A percentile compares a stretch with the other conserved stretches of the same genome.
Conservation (phyloP, 2,113 vertebrate genomes). For the Mola mola region DNA sequence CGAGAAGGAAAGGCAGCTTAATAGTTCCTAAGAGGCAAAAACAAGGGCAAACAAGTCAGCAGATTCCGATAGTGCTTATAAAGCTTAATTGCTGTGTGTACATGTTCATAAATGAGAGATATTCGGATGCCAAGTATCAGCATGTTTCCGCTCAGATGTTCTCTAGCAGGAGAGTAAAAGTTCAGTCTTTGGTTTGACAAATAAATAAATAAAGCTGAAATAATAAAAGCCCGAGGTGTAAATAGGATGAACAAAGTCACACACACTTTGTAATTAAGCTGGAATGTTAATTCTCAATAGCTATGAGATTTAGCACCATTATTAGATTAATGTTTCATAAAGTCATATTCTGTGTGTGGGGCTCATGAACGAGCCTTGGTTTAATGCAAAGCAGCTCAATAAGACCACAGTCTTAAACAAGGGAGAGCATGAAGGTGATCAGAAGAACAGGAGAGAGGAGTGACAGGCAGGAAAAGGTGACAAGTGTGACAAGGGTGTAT, state of each 20-base stretch:
- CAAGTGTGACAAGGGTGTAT: conserved; percentile 38
- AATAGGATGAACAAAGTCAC: no score
- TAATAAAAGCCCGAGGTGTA: no score
- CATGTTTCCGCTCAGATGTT: background rate
- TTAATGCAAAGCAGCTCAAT: background rate
- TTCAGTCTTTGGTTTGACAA: no score
- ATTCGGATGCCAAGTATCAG: background rate
- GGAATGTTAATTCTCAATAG: no score
- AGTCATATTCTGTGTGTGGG: no score
- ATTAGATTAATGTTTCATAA: no score
- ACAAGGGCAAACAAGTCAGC: background rate
- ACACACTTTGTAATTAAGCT: no score
- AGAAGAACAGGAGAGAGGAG: conserved; percentile 48
- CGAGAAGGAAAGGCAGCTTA: background rate
- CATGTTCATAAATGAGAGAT: background rate
- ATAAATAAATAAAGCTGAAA: no score
- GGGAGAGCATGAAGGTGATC: conserved; percentile 9
- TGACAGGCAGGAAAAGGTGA: conserved; percentile 46
- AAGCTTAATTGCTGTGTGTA: conserved; percentile 4
- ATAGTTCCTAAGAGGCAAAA: background rate
- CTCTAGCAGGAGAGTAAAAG: background rate
- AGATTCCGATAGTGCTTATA: background rate
- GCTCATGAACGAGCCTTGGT: no score
- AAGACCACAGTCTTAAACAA: no score
- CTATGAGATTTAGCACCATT: no score